Evolutionary conservation across 2,797 vertebrate species (phyloP), one percentile per base, ranked within the genome.

Genomic region (Benthosema pterotum): DNA sequence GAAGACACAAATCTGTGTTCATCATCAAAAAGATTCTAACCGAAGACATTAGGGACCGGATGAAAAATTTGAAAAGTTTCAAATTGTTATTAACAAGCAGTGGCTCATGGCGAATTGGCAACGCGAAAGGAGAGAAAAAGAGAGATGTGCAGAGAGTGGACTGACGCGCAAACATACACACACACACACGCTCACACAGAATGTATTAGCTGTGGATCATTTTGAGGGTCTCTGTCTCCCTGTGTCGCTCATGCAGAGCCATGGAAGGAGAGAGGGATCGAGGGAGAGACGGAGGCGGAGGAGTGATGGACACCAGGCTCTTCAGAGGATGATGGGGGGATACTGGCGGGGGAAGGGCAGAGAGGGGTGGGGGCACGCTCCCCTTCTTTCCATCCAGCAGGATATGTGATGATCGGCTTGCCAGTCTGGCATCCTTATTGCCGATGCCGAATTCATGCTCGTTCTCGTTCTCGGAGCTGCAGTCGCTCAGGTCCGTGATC

Each of bases 401-500:
- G 49, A 88, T 83, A 74, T 88, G 91, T 1, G 91, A 61, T 1
- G 91, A 61, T 50, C 87, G 85, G 67, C 60, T 78, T 5, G 67
- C 84, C 73, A 90, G 78, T 74, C 87, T 55, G 67, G 84, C 55
- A 13, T 87, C 81, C 78, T 91, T n/a, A n/a, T n/a, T 92, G 58
- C 82, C 5, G 13, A 86, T 70, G 65, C 77, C 32, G 62, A 91
- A 92, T 18, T 93, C 92, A 0, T 85, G 88, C 69, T 93, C 92
- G 5, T 92, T 90, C 60, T 95, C 93, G 18, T 93, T 94, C 12
- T 95, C 94, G 0, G 94, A 95, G 80, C 93, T 94, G 88, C 94
- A 96, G 90, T 96, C 95, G 9, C 96, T 96, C 78, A 96, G 92
- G 13, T 97, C 96, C 0, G 95, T 97, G 74, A 97, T 95, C 84